phyloP scores from a whole-genome alignment of 2,113 vertebrate species.

The Platichthys stellatus region DNA sequence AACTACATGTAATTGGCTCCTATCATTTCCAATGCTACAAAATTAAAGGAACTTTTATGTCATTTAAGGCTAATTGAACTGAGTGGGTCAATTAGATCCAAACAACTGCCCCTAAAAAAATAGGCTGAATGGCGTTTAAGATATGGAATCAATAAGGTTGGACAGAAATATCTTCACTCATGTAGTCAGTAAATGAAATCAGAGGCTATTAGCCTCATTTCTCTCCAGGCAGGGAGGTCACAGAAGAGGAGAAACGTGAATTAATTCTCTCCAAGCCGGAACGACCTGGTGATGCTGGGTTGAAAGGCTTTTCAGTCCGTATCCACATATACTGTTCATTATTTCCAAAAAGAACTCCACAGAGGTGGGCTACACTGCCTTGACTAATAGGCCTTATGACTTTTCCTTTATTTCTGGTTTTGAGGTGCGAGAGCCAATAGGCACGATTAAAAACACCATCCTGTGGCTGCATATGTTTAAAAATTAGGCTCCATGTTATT shows the following conservation, averaged over 20 bases:
- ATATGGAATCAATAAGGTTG: constrained; percentile 22
- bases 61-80: constrained; percentile 20
- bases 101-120: constrained; percentile 24
- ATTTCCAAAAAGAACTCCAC: constrained; percentile 47
- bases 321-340: constrained; percentile 61
- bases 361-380: constrained; percentile 33
- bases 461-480: constrained; percentile 14
- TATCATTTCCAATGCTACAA: neutral
- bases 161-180: constrained; percentile 56
- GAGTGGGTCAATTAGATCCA: neutral
- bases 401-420: constrained; percentile 46
- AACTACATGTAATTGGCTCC: neutral
- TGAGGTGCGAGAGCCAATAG: constrained; percentile 7
- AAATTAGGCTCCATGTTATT: constrained; percentile 6
- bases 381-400: constrained; percentile 53
- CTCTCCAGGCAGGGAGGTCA: constrained; percentile 85
- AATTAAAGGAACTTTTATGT: constrained; percentile 9
- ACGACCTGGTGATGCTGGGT: constrained; percentile 83
- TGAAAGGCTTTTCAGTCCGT: constrained; percentile 66
- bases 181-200: constrained; percentile 88
- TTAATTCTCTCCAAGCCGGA: constrained; percentile 86
- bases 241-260: constrained; percentile 74
- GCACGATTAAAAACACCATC: constrained; percentile 3
- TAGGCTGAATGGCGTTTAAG: constrained; percentile 16
- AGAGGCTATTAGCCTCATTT: constrained; percentile 88